Base-by-base conservation (phyloP, 2,113 vertebrate genomes). In the Kobus ellipsiprymnus region DNA sequence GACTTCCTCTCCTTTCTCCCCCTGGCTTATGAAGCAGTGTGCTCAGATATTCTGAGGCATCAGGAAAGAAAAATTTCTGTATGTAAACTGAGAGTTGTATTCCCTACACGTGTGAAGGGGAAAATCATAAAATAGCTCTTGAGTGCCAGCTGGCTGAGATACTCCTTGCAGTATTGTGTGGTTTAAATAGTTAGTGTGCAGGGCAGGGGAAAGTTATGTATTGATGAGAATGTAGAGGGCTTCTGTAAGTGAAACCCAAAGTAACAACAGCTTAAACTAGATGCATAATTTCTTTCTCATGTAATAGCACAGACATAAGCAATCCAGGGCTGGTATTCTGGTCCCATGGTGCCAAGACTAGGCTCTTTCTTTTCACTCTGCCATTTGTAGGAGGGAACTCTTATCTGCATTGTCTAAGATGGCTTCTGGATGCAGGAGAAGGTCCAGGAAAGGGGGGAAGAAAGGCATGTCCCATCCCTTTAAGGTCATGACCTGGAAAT, bases 1-100 rank as follows among this genome's bases (percentile, higher is more conserved):
- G 62, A 97, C 96, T 96, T 98, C 95, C 97, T 95, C 62, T 85
- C 67, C 71, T 95, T 71, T 80, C 33, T n/a, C 50, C 50, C 91
- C 54, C 12, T 71, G 87, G 82, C 6, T 62, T 50, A 44, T 77
- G 36, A 44, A 87, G 89, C 57, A 33, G 1, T 59, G 55, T 30
- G 19, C 52, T 89, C 30, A 7, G 16, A 59, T 81, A 19, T 57
- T 50, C 52, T 30, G 92, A 93, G 94, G 71, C 78, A 50, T 30
- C 40, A 33, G 81, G 90, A 11, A 84, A 82, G 50, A 64, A 96
- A 36, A 77, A 40, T 4, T 27, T 23, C 7, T 36, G 1, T 21
- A 2, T 57, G 4, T 16, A 17, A 15, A 15, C 44, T 13, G 1
- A 57, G 81, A 16, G 25, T n/a, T 80, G 6, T 13, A 15, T 30